Percentiles rank a stretch among this genome's conserved stretches.
These are phyloP conservation scores for Chymomyza procnemis DNA, from an alignment of 2,888 invertebrate genomes.

Conservation along the genomic window DNA sequence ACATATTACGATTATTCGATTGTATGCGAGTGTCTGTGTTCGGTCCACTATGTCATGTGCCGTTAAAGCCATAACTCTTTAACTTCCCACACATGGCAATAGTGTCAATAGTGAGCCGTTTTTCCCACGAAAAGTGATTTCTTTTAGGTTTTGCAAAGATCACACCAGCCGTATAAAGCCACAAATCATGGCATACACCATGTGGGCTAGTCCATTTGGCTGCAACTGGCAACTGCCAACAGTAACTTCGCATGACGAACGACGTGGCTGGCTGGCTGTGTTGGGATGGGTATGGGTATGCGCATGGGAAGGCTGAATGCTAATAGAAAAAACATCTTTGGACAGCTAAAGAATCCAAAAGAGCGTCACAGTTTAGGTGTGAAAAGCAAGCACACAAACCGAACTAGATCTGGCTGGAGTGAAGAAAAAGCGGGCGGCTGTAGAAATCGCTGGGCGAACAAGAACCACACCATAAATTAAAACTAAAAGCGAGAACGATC, in stretches of 20 bases:
- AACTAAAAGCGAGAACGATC: conserved; percentile 39
- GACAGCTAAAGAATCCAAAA: conserved; percentile 29
- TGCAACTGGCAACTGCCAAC: neutral
- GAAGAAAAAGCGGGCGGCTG: conserved; percentile 20
- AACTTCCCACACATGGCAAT: conserved; percentile 21
- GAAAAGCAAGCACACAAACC: conserved; percentile 38
- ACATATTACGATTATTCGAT: neutral
- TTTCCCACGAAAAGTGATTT: conserved; percentile 46
- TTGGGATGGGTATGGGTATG: too few species aligned
- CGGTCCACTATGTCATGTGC: neutral
- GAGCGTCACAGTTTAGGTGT: conserved; percentile 67
- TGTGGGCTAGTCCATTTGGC: conserved; percentile 24
- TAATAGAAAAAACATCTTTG: conserved; percentile 62
- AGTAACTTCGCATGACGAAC: conserved; percentile 4
- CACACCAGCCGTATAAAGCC: conserved; percentile 2
- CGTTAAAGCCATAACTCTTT: conserved; percentile 17
- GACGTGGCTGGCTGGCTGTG: conserved; percentile 17
- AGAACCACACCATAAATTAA: conserved; percentile 70
- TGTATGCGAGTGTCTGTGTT: neutral
- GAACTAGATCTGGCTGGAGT: conserved; percentile 2
- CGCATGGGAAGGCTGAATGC: conserved; percentile 34
- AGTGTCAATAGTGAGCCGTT: neutral
- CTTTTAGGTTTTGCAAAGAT: conserved; percentile 5
- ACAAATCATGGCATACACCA: conserved; percentile 37
- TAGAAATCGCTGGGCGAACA: conserved; percentile 33